Evolutionary conservation across 2,113 vertebrate genomes (phyloP).

Genomic region (Rallus limicola): DNA sequence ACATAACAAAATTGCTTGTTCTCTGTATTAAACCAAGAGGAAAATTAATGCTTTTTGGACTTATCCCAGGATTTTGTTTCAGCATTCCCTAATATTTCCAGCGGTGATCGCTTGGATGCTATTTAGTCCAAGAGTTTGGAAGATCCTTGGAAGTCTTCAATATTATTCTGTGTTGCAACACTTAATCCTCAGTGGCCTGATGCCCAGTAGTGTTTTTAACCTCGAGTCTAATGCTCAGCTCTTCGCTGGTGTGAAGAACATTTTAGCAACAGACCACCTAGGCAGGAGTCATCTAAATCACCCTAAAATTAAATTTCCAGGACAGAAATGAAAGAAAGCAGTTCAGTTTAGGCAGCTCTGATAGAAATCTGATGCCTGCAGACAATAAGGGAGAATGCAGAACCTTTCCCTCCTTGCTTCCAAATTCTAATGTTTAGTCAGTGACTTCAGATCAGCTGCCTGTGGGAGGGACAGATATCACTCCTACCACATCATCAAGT

Average conservation of each 20-base stretch:
- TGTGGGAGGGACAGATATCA: neutral
- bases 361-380: neutral
- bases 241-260: neutral
- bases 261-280: neutral
- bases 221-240: neutral
- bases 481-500: neutral
- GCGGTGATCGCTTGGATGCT: neutral
- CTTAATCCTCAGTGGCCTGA: neutral
- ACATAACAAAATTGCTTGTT: neutral
- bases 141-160: neutral
- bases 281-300: neutral
- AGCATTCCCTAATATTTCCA: neutral
- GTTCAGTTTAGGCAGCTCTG: neutral
- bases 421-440: neutral
- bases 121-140: neutral
- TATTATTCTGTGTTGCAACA: neutral
- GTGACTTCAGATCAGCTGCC: neutral
- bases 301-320: neutral
- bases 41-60: neutral
- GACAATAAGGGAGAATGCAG: accelerated
- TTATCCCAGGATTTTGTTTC: neutral
- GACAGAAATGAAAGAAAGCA: neutral
- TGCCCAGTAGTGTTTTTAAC: neutral
- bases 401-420: neutral
- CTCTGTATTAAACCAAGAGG: neutral